A percentile compares a stretch with the other conserved stretches of the same genome.
Evolutionary conservation across 2,888 invertebrate genomes (phyloP).

Genomic region (Hirtodrosophila histrioides): DNA sequence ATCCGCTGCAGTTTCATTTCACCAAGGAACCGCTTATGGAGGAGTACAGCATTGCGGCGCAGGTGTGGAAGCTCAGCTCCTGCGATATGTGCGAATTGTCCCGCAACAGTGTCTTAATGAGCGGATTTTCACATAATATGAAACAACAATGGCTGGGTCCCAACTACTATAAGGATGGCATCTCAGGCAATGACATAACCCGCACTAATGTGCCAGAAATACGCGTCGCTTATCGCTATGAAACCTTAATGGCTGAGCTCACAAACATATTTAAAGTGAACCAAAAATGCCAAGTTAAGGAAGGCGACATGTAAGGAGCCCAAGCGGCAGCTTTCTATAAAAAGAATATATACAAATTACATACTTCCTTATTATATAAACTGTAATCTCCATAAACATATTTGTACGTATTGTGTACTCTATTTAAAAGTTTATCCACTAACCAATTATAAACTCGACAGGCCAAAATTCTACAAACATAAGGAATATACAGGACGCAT

Average conservation of each 20-base stretch:
- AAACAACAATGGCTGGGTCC: slow-evolving; percentile 99
- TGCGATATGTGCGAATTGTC: slow-evolving; percentile 99
- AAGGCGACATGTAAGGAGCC: not conserved
- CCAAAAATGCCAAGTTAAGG: slow-evolving; percentile 55
- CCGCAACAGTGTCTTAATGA: slow-evolving; percentile 97
- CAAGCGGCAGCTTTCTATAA: not conserved
- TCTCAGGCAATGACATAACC: slow-evolving; percentile 98
- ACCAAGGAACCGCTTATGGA: slow-evolving; percentile 99
- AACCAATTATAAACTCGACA: slow-evolving; percentile 26
- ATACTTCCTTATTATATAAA: slow-evolving; percentile 22
- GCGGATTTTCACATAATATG: slow-evolving; percentile 98
- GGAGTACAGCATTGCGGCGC: slow-evolving; percentile 99
- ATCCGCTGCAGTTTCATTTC: slow-evolving; percentile 99
- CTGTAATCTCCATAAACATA: no score
- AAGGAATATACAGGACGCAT: slow-evolving; percentile 50
- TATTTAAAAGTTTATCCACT: slow-evolving; percentile 32
- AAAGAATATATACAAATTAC: slow-evolving; percentile 5
- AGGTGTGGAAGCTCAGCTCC: slow-evolving; percentile 99
- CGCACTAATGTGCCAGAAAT: slow-evolving; percentile 99
- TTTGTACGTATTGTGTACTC: slow-evolving; percentile 29
- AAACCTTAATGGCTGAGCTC: slow-evolving; percentile 96
- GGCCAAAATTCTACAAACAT: slow-evolving; percentile 24
- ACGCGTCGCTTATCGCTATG: slow-evolving; percentile 96
- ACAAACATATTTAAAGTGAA: slow-evolving; percentile 91
- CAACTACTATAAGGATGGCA: slow-evolving; percentile 97